These are phyloP conservation scores for Yponomeuta cagnagella DNA, from an alignment of 2,888 invertebrate species.

Conservation along the genomic window DNA sequence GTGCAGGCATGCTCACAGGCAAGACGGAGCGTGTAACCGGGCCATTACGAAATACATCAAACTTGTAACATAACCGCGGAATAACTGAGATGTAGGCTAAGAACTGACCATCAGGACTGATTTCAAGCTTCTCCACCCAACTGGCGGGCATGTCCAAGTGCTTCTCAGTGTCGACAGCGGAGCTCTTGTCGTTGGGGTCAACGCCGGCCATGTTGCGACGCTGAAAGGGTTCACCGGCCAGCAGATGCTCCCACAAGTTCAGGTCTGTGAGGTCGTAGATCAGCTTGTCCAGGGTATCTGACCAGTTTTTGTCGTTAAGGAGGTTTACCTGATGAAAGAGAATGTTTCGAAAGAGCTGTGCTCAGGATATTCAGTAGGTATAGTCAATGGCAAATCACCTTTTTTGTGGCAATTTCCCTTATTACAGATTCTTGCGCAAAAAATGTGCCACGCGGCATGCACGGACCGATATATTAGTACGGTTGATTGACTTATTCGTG, in stretches of 20 bases:
- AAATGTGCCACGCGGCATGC: no score
- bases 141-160: slow-evolving; percentile 85
- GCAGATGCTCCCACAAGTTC: slow-evolving; percentile 82
- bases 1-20: no score
- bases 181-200: slow-evolving; percentile 50
- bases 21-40: no score
- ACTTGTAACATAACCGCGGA: no score
- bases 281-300: slow-evolving; percentile 59
- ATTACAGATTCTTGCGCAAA: no score
- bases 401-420: no score
- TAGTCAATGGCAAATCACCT: no score
- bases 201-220: slow-evolving; percentile 70
- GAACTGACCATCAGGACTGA: slow-evolving; percentile 71
- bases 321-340: slow-evolving; percentile 70
- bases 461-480: no score
- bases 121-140: slow-evolving; percentile 82
- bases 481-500: no score
- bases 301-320: slow-evolving; percentile 64
- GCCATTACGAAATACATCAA: no score
- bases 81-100: neutral
- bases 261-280: slow-evolving; percentile 78
- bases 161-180: slow-evolving; percentile 76
- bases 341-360: neutral
- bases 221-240: slow-evolving; percentile 80
- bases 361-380: no score